A percentile compares a stretch with the other conserved stretches of the same genome.
Evolutionary conservation across 2,888 invertebrate species (phyloP).

Genomic region (Bursaphelenchus okinawaensis): DNA sequence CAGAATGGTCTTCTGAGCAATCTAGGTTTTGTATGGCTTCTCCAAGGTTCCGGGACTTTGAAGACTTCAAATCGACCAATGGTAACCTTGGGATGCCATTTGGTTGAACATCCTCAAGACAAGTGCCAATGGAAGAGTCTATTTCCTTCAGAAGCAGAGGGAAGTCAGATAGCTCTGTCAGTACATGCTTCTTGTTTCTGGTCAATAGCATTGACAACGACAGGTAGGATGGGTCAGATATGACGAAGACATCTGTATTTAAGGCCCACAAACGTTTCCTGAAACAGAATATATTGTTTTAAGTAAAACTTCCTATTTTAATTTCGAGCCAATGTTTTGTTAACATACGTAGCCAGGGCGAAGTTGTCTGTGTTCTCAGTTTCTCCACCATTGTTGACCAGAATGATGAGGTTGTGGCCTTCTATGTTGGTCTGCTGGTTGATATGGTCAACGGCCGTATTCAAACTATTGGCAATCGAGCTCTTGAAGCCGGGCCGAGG

Average conservation of each 20-base stretch:
- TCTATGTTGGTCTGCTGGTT: neutral
- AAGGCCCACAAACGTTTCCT: slow-evolving; percentile 4
- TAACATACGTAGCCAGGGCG: neutral
- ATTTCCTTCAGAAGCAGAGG: slow-evolving; percentile 7
- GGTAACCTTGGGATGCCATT: neutral
- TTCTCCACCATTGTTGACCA: neutral
- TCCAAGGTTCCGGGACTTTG: neutral
- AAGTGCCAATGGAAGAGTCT: slow-evolving; percentile 4
- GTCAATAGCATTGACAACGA: neutral
- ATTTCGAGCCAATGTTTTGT: neutral
- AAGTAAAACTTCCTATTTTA: too few relatives aligned
- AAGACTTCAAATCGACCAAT: neutral
- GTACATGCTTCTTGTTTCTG: neutral
- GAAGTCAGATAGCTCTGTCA: neutral
- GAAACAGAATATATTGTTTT: neutral
- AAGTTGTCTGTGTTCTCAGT: neutral
- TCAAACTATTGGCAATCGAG: neutral
- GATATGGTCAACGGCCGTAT: slow-evolving; percentile 15
- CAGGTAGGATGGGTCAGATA: neutral
- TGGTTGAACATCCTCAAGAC: slow-evolving; percentile 13
- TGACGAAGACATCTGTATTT: slow-evolving; percentile 11
- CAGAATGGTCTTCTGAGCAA: neutral
- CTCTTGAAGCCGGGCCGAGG: neutral
- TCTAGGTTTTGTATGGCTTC: neutral
- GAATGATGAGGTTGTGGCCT: neutral